Percentiles rank a stretch among this genome's conserved stretches.
Conservation (phyloP, 2,113 vertebrate species). For the Stercorarius parasiticus region DNA sequence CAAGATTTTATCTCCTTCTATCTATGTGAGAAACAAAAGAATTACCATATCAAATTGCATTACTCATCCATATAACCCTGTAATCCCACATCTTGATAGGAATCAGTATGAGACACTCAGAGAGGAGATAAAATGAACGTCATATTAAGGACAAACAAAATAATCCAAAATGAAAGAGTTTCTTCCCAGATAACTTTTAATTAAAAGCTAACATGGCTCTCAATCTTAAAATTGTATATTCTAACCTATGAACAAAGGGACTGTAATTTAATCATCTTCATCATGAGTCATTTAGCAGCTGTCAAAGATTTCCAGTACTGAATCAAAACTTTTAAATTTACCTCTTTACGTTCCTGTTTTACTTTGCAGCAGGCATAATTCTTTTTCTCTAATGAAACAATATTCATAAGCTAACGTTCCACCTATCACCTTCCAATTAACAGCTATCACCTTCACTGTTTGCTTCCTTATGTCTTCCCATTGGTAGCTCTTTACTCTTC, state of each 20-base stretch:
- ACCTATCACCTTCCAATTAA: background rate
- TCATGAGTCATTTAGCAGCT: background rate
- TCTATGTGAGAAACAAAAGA: background rate
- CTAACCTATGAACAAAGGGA: background rate
- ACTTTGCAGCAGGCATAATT: background rate
- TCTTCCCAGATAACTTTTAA: background rate
- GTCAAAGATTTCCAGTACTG: background rate
- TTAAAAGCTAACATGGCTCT: background rate
- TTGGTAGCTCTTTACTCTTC: background rate
- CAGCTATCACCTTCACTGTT: background rate
- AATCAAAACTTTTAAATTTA: background rate
- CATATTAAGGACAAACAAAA: background rate
- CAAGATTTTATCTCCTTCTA: background rate
- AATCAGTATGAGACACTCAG: background rate
- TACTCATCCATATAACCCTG: slow-evolving; percentile 1
- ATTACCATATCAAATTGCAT: slow-evolving; percentile 10
- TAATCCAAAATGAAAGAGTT: background rate
- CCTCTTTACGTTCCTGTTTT: background rate
- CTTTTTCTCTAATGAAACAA: background rate
- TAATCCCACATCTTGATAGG: background rate
- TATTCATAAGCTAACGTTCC: background rate
- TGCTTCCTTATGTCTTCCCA: background rate
- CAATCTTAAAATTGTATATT: background rate
- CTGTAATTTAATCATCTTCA: background rate
- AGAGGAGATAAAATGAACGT: background rate